These are phyloP conservation scores for Drosophila quasianomalipes DNA, from an alignment of 2,888 invertebrate species.

Conservation along the genomic window DNA sequence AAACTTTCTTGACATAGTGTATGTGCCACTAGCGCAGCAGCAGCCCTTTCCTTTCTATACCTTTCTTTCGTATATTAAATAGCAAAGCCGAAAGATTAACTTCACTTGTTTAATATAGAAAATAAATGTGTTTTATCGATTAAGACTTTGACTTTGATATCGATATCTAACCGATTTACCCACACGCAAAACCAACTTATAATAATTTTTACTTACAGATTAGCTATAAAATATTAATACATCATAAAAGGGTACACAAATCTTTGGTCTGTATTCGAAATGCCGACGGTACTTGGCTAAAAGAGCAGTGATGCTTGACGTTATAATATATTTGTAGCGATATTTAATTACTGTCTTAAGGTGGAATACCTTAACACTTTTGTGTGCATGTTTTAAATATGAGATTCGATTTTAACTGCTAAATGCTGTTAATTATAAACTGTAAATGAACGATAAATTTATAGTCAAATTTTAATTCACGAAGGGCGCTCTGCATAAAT, in stretches of 20 bases:
- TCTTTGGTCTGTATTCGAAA: not conserved
- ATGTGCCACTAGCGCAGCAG: not conserved
- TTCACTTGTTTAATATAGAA: not conserved
- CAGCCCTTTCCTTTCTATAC: not conserved
- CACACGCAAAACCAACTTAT: not conserved
- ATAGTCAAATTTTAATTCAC: not conserved
- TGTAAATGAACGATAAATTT: not conserved
- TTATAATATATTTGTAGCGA: slow-evolving; percentile 16
- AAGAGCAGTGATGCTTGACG: slow-evolving; percentile 42
- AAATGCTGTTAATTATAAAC: not conserved
- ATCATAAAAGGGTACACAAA: not conserved
- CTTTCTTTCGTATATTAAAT: not conserved
- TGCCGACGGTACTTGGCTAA: not conserved
- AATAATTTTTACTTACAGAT: not conserved
- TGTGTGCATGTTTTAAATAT: not conserved
- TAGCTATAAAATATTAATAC: not conserved
- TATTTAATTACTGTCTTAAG: slow-evolving; percentile 19
- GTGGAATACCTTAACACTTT: slow-evolving; percentile 7
- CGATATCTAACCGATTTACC: not conserved
- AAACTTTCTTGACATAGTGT: not conserved
- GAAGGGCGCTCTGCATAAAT: not conserved
- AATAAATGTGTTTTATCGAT: not conserved
- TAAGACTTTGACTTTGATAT: not conserved
- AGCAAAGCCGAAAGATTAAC: not conserved
- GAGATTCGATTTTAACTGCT: not conserved